Evolutionary conservation across 2,888 invertebrate species (phyloP).

Genomic region (Podabrus alpinus): DNA sequence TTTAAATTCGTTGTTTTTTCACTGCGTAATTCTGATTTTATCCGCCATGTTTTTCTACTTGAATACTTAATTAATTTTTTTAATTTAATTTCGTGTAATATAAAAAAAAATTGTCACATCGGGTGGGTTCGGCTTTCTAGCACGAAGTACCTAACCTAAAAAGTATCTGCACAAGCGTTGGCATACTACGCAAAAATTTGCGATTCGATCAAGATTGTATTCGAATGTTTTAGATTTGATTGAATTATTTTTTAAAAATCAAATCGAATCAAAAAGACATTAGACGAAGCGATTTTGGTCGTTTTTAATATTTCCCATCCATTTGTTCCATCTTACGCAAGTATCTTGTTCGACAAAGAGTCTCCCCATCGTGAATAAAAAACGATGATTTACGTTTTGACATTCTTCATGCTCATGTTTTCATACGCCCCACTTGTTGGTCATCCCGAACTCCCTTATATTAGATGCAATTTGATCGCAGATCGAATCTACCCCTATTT

Average conservation of each 20-base stretch:
- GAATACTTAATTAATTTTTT: too few relatives aligned
- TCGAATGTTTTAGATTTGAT: too few relatives aligned
- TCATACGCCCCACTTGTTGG: not conserved
- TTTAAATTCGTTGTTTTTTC: too few relatives aligned
- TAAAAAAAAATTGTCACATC: too few relatives aligned
- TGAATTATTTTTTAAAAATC: not conserved
- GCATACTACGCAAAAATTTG: too few relatives aligned
- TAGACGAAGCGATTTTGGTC: not conserved
- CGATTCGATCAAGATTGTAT: too few relatives aligned
- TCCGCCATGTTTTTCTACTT: too few relatives aligned
- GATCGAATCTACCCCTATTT: not conserved
- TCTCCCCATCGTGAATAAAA: not conserved
- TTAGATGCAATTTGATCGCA: not conserved
- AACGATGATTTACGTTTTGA: not conserved
- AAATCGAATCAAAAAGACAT: not conserved
- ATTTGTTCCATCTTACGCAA: not conserved
- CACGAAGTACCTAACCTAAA: too few relatives aligned
- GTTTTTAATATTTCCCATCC: not conserved
- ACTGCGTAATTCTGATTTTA: too few relatives aligned
- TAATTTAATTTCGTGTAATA: too few relatives aligned
- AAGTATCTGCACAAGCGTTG: too few relatives aligned
- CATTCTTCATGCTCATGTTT: not conserved
- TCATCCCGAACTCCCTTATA: not conserved
- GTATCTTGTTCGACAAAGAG: not conserved
- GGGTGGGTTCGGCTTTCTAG: too few relatives aligned